phyloP scores from a whole-genome alignment of 2,888 invertebrate species.

The Calameuta filiformis region DNA sequence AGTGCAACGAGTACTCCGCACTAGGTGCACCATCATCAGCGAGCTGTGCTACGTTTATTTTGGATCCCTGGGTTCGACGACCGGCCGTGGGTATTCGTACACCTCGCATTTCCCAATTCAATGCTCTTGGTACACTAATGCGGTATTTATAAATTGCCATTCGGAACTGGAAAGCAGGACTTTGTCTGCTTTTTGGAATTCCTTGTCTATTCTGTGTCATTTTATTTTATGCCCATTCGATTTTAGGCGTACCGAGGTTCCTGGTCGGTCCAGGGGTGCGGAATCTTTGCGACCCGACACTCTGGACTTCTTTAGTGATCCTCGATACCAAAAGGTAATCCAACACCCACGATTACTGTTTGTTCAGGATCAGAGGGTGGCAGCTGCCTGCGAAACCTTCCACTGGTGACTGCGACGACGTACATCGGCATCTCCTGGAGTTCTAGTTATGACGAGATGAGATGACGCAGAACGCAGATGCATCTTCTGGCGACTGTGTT shows the following conservation, averaged over 20 bases:
- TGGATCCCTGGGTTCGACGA: slow-evolving; percentile 50
- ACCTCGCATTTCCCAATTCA: not conserved
- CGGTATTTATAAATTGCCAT: not conserved
- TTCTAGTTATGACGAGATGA: slow-evolving; percentile 23
- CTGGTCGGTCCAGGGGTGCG: not conserved
- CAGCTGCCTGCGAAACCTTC: slow-evolving; percentile 29
- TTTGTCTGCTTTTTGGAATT: not conserved
- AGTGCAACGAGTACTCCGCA: not conserved
- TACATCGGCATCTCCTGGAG: slow-evolving; percentile 10
- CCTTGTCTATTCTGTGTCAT: not conserved
- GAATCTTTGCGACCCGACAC: not conserved
- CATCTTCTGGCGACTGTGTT: slow-evolving; percentile 37
- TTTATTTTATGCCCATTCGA: not conserved
- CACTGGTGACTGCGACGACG: slow-evolving; percentile 45
- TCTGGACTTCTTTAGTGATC: not conserved
- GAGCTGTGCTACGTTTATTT: slow-evolving; percentile 41
- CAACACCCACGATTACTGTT: slow-evolving; percentile 38
- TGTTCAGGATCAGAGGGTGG: slow-evolving; percentile 36
- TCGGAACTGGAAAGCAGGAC: not conserved
- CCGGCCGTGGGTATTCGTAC: slow-evolving; percentile 26
- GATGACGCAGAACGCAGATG: slow-evolving; percentile 45
- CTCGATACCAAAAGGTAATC: slow-evolving; percentile 49
- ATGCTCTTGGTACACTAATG: not conserved
- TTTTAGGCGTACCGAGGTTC: not conserved
- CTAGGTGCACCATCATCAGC: not conserved